These are phyloP conservation scores for Sander vitreus DNA, from an alignment of 2,113 vertebrate genomes.

Conservation along the genomic window DNA sequence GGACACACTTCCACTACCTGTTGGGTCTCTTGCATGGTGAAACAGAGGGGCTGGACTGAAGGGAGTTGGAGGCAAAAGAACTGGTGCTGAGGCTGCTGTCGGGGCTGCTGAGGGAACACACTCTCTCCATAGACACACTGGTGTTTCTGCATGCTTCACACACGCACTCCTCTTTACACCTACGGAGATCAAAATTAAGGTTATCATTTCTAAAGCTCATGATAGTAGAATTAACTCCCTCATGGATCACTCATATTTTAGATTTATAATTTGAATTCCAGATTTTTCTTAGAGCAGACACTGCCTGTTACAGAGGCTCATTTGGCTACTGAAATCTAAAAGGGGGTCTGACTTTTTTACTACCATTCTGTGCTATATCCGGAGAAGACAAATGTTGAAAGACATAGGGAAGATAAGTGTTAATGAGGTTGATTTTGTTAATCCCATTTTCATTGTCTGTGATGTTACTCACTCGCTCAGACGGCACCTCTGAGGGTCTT, in stretches of 20 bases:
- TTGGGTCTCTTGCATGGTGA: slow-evolving; percentile 91
- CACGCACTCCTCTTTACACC: slow-evolving; percentile 92
- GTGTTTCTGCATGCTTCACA: slow-evolving; percentile 96
- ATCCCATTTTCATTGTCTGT: too few relatives aligned
- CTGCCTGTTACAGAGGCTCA: neutral
- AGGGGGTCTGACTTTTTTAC: neutral
- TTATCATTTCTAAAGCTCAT: neutral
- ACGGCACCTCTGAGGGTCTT: slow-evolving; percentile 82
- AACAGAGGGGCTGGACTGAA: slow-evolving; percentile 92
- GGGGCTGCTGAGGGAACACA: slow-evolving; percentile 96
- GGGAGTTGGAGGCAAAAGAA: slow-evolving; percentile 88
- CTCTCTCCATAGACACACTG: slow-evolving; percentile 91
- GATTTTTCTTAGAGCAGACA: neutral
- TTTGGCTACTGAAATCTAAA: neutral
- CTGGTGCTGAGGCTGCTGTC: slow-evolving; percentile 98
- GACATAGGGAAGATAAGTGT: neutral
- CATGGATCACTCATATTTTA: neutral
- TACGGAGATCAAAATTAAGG: slow-evolving; percentile 47
- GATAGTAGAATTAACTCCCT: neutral
- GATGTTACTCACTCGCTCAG: slow-evolving; percentile 87
- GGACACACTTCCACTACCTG: slow-evolving; percentile 82
- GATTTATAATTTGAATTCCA: neutral
- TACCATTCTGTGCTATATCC: neutral
- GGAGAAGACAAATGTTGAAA: too few relatives aligned
- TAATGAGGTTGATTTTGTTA: neutral